phyloP scores from a whole-genome alignment of 2,797 vertebrate genomes.

The Bucorvus abyssinicus region DNA sequence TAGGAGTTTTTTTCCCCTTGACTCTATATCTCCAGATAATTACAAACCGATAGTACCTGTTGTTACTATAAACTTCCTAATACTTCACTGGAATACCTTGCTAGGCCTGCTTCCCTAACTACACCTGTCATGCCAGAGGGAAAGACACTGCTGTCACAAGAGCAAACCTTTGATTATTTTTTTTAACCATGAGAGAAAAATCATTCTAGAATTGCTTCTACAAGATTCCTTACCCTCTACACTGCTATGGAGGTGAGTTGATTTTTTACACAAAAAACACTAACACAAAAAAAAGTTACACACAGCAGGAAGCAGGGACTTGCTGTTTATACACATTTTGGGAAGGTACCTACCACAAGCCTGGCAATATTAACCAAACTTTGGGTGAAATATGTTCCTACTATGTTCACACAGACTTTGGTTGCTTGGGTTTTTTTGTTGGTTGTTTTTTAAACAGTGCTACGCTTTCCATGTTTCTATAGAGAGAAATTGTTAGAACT shows the following conservation, averaged over 20 bases:
- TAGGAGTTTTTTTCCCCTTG: not conserved
- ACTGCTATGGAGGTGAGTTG: not conserved
- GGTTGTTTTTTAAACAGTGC: not conserved
- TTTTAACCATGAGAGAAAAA: not conserved
- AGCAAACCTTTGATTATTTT: rapidly evolving
- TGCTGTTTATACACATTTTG: not conserved
- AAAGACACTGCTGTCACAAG: not conserved
- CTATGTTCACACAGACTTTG: not conserved
- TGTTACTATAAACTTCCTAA: not conserved
- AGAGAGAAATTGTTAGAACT: not conserved
- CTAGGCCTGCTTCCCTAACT: not conserved
- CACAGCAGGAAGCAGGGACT: not conserved
- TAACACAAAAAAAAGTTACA: not conserved
- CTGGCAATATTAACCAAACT: not conserved
- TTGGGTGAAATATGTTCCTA: not conserved
- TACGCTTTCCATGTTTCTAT: not conserved
- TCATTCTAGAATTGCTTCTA: not conserved
- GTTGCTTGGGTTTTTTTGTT: not conserved
- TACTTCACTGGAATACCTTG: not conserved
- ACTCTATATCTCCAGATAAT: not conserved
- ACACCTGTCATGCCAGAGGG: not conserved
- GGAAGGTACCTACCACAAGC: not conserved
- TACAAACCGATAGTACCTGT: not conserved
- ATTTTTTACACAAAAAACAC: not conserved
- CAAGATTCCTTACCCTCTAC: not conserved